Evolutionary conservation across 2,797 vertebrate species (phyloP).

Genomic region (Varecia variegata): DNA sequence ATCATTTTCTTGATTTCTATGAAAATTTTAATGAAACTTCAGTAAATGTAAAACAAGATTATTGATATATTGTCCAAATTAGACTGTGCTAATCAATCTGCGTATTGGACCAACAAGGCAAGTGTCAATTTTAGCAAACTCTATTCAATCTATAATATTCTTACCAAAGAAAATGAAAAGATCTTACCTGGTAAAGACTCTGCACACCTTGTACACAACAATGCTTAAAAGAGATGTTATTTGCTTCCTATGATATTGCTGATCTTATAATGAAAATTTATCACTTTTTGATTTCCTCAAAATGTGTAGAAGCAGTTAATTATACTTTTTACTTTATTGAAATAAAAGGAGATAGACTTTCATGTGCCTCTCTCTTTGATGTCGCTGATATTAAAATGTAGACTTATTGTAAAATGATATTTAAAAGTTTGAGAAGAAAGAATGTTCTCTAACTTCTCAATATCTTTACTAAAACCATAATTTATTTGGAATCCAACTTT

Average conservation of each 20-base stretch:
- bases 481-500: constrained; percentile 13
- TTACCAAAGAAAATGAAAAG: neutral
- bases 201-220: neutral
- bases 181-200: neutral
- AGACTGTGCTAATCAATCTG: neutral
- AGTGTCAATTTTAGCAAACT: neutral
- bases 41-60: neutral
- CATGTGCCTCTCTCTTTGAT: neutral
- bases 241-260: neutral
- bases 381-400: neutral
- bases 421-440: neutral
- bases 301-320: neutral
- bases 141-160: neutral
- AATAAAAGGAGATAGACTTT: neutral
- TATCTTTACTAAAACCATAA: neutral
- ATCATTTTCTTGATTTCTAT: neutral
- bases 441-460: neutral
- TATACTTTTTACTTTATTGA: neutral
- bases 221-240: neutral
- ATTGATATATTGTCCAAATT: neutral
- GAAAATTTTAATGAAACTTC: neutral
- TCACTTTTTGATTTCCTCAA: constrained; percentile 7
- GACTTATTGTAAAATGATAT: neutral
- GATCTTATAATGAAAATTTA: neutral
- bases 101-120: neutral